These are phyloP conservation scores for Macroramphosus scolopax DNA, from an alignment of 2,797 vertebrate species.

Conservation along the genomic window DNA sequence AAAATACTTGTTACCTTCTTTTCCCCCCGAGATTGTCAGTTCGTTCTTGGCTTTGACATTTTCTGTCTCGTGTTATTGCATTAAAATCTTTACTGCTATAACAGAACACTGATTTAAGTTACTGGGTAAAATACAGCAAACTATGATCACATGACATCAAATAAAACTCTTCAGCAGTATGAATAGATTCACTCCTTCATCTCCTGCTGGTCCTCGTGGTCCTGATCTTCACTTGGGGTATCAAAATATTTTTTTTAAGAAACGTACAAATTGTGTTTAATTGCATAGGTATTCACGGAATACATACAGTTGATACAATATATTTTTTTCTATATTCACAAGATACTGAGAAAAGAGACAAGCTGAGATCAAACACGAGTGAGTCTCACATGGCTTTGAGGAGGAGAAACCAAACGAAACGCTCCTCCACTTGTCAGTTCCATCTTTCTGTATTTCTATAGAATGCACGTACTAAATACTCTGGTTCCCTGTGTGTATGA, in stretches of 20 bases:
- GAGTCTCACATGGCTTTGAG: slow-evolving; percentile 12
- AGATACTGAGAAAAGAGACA: slow-evolving; percentile 26
- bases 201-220: slow-evolving; percentile 70
- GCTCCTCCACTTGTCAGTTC: too few species aligned
- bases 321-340: slow-evolving; percentile 26
- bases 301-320: slow-evolving; percentile 51
- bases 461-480: too few species aligned
- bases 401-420: too few species aligned
- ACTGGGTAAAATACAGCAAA: slow-evolving; percentile 42
- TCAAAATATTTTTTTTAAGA: slow-evolving; percentile 32
- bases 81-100: slow-evolving; percentile 26
- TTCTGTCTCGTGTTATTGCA: slow-evolving; percentile 31
- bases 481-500: slow-evolving; percentile 15
- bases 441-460: too few species aligned
- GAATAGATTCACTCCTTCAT: slow-evolving; percentile 66
- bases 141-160: slow-evolving; percentile 14
- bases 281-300: slow-evolving; percentile 79
- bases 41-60: slow-evolving; percentile 47
- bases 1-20: slow-evolving; percentile 42
- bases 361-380: too few species aligned
- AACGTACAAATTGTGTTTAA: slow-evolving; percentile 34
- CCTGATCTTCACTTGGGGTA: slow-evolving; percentile 69
- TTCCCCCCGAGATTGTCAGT: slow-evolving; percentile 57
- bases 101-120: slow-evolving; percentile 21
- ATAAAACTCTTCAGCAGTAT: slow-evolving; percentile 3